Base-by-base conservation (phyloP, 2,888 invertebrate genomes). In the Platypus cylindrus region DNA sequence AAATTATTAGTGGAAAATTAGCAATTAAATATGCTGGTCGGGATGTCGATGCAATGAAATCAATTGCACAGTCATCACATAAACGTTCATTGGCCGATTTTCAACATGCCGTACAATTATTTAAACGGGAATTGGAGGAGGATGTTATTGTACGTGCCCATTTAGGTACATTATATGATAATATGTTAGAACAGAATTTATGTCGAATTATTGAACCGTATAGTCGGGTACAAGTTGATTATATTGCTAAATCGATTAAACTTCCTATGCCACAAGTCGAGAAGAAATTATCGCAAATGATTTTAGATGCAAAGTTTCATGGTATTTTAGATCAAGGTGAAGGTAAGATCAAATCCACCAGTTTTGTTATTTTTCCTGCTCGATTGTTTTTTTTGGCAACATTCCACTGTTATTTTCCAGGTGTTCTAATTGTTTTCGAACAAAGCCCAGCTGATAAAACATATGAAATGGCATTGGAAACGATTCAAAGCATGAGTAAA, bases 231-330 rank as follows among this genome's bases (percentile, higher is more conserved):
- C 89, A 99, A 74, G 84, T 85, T 5, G 78, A 85, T 44, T 90
- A 91, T 64, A 82, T 95, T 48, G 89, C 94, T 16, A 78, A 81
- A 48, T 77, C 82, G 51, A 95, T 95, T 65, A 83, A 87, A 52
- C 69, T 95, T 41, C 82, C 89, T 8, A 78, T 87, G 73, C 68
- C 81, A 29, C 75, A 83, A 66, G 97, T 99, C 33, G 98, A 99
- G 65, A 93, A 94, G 67, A 99, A 99, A 65, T 67, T 99, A 38
- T 97, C 97, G 31, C 98, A 98, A 66, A 99, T 99, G 98, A 98
- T 99, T 59, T 68, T 99, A 60, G 98, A 99, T 64, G 90, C 91
- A 56, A 98, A 97, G 65, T 80, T 98, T 49, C 77, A 82, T 65
- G 95, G 97, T 14, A 97, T 97, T 49, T 71, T 99, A 48, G 97